Conservation (phyloP, 2,113 vertebrate species). For the Pseudorectes ferrugineus region DNA sequence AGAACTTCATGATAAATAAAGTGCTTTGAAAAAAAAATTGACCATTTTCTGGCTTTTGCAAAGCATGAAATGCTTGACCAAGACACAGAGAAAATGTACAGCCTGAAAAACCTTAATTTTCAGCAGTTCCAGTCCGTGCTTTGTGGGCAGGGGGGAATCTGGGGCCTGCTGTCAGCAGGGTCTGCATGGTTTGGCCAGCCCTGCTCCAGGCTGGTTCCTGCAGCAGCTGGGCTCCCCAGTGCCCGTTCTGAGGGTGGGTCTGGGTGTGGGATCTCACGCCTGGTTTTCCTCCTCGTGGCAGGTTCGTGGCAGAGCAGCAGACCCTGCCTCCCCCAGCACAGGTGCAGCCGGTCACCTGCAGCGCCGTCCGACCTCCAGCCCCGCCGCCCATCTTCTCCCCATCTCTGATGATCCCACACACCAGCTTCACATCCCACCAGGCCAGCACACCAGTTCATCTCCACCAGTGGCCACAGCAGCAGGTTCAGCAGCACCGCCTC, state of each 20-base stretch:
- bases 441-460: constrained; percentile 59
- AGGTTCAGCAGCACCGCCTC: constrained; percentile 74
- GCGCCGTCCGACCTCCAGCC: constrained; percentile 61
- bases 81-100: not conserved
- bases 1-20: not conserved
- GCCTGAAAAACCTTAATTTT: not conserved
- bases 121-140: not conserved
- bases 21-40: not conserved
- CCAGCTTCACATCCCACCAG: constrained; percentile 70
- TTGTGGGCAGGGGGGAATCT: not conserved
- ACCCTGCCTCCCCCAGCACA: constrained; percentile 64
- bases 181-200: constrained; percentile 6
- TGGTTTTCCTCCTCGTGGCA: constrained; percentile 27
- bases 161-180: not conserved
- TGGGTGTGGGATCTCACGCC: not conserved
- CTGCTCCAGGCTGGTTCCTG: not conserved
- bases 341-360: constrained; percentile 72
- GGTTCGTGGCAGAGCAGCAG: constrained; percentile 79
- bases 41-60: not conserved
- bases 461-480: constrained; percentile 69
- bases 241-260: rapidly evolving
- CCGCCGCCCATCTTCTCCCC: constrained; percentile 72
- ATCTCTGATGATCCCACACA: constrained; percentile 74
- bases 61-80: not conserved
- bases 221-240: not conserved